Percentiles rank a stretch among this genome's conserved stretches.
Conservation (phyloP, 1,140 invertebrate genomes). For the Limonius californicus region DNA sequence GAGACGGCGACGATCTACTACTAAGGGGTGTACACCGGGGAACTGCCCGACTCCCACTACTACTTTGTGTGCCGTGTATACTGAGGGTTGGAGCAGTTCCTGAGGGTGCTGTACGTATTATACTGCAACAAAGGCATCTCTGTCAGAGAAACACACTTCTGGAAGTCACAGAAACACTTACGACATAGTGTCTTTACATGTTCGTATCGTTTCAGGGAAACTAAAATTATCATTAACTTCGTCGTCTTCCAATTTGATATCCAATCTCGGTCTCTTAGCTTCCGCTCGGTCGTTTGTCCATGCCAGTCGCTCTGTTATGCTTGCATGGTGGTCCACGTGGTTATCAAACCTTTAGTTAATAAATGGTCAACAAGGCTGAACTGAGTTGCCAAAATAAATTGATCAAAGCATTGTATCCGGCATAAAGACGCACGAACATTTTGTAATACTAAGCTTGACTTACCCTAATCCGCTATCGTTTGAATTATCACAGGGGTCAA, state of each 20-base stretch:
- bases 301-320: slow-evolving; percentile 34
- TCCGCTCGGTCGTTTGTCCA: slow-evolving; percentile 46
- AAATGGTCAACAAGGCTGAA: slow-evolving; percentile 14
- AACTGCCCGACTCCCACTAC: slow-evolving; percentile 29
- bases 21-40: slow-evolving; percentile 36
- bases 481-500: slow-evolving; percentile 70
- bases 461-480: slow-evolving; percentile 80
- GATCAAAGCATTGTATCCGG: no score
- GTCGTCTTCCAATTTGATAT: slow-evolving; percentile 64
- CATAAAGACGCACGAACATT: no score
- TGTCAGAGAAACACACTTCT: no score
- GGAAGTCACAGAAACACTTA: no score
- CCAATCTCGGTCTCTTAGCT: slow-evolving; percentile 58
- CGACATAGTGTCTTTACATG: slow-evolving; percentile 41
- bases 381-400: slow-evolving; percentile 30
- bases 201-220: slow-evolving; percentile 42
- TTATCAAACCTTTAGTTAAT: slow-evolving; percentile 38
- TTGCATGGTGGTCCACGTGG: slow-evolving; percentile 35
- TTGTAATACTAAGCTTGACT: slow-evolving; percentile 18
- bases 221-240: slow-evolving; percentile 56
- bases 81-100: slow-evolving; percentile 36
- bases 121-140: slow-evolving; percentile 34
- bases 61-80: slow-evolving; percentile 31
- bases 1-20: slow-evolving; percentile 38
- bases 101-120: slow-evolving; percentile 42